phyloP scores from a whole-genome alignment of 2,888 invertebrate genomes.

The Agrochola litura region DNA sequence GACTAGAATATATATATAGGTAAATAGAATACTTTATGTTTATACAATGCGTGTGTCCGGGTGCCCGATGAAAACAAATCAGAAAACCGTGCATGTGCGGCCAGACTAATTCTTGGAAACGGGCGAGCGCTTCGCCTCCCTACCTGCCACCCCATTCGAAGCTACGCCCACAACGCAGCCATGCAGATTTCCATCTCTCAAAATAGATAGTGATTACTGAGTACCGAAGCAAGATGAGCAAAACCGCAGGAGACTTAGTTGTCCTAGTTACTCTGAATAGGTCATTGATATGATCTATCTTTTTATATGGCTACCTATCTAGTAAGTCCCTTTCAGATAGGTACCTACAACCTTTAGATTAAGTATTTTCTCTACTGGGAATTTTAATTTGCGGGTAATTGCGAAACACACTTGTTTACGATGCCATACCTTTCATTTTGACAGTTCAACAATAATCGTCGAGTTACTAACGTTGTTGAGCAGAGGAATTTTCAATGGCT shows the following conservation, averaged over 20 bases:
- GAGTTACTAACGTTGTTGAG: not conserved
- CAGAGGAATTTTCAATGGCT: not conserved
- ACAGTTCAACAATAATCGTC: not conserved
- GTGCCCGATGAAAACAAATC: not conserved
- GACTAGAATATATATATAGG: too few species aligned
- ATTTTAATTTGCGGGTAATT: not conserved
- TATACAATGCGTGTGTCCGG: not conserved
- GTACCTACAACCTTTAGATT: not conserved
- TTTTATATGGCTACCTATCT: not conserved
- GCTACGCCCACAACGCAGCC: slow-evolving; percentile 3
- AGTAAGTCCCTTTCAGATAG: not conserved
- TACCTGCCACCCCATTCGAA: slow-evolving; percentile 14
- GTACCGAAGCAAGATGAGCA: not conserved
- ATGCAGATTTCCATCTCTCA: slow-evolving; percentile 2
- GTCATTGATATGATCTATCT: not conserved
- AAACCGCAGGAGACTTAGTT: not conserved
- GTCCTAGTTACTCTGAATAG: not conserved
- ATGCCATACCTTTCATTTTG: not conserved
- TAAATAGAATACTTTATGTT: not conserved
- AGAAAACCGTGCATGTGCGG: too few species aligned
- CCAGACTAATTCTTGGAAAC: slow-evolving; percentile 38
- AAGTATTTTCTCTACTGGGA: not conserved
- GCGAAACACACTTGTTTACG: too few species aligned
- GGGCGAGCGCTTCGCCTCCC: slow-evolving; percentile 28
- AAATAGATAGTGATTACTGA: slow-evolving; percentile 17